Evolutionary conservation across 2,888 invertebrate species (phyloP).

Genomic region (Drosophila lacicola): DNA sequence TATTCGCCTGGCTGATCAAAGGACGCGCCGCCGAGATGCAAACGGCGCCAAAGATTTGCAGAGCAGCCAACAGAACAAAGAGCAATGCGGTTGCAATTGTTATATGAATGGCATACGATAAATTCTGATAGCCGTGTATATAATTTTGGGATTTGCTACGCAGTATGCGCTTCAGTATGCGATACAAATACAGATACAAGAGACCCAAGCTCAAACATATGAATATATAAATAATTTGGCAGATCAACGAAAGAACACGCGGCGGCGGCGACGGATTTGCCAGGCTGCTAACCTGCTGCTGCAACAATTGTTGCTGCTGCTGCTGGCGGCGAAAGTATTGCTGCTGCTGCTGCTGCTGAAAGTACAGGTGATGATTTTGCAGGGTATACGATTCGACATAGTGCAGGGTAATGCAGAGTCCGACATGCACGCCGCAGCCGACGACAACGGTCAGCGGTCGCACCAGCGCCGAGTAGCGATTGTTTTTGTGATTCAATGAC

Average conservation of each 20-base stretch:
- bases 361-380: constrained; percentile 81
- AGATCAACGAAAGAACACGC: constrained; percentile 90
- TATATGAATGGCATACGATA: constrained; percentile 95
- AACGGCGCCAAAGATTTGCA: constrained; percentile 93
- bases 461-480: constrained; percentile 89
- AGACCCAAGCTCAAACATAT: constrained; percentile 93
- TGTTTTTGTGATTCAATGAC: constrained; percentile 91
- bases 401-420: constrained; percentile 93
- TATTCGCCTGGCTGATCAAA: constrained; percentile 82
- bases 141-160: constrained; percentile 92
- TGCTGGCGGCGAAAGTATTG: constrained; percentile 74
- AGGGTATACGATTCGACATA: constrained; percentile 88
- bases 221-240: constrained; percentile 94
- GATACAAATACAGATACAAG: constrained; percentile 93
- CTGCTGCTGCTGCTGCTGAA: constrained; percentile 83
- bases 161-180: constrained; percentile 90
- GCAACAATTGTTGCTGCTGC: constrained; percentile 65
- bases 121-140: constrained; percentile 91
- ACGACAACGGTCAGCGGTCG: constrained; percentile 92
- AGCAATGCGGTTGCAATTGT: constrained; percentile 94
- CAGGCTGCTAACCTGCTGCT: constrained; percentile 47
- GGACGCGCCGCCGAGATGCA: constrained; percentile 86
- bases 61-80: constrained; percentile 92
- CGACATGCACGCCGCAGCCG: constrained; percentile 91
- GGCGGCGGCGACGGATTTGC: constrained; percentile 82